Percentiles rank a stretch among this genome's conserved stretches.
Evolutionary conservation across 1,140 invertebrate species (phyloP).

Genomic region (Galleria mellonella): DNA sequence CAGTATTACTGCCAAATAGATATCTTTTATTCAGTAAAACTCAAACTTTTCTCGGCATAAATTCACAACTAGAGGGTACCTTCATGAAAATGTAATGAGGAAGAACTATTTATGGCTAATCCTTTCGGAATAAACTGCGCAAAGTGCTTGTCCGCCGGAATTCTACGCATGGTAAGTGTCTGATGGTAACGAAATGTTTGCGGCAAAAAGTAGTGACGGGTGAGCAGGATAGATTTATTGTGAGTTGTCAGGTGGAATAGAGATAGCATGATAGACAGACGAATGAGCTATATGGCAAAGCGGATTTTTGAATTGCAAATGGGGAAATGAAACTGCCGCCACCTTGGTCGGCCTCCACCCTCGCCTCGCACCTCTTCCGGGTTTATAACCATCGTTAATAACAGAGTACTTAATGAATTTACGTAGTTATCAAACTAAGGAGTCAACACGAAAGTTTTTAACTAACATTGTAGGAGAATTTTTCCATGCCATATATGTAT

Average conservation of each 20-base stretch:
- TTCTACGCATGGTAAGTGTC: conserved; percentile 51
- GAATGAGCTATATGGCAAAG: conserved; percentile 44
- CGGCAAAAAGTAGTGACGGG: conserved; percentile 39
- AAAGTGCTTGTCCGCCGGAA: conserved; percentile 40
- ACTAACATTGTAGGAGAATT: too few relatives aligned
- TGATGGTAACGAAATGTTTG: conserved; percentile 31
- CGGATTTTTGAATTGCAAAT: conserved; percentile 69
- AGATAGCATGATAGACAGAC: conserved; percentile 34
- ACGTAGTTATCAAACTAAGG: conserved; percentile 55
- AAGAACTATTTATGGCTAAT: conserved; percentile 71
- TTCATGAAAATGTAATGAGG: conserved; percentile 69
- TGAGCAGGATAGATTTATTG: conserved; percentile 29
- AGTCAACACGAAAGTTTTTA: conserved; percentile 6
- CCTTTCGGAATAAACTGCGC: conserved; percentile 64
- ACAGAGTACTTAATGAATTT: conserved; percentile 65
- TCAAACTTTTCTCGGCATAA: conserved; percentile 68
- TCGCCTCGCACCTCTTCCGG: conserved; percentile 39
- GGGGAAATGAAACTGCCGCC: conserved; percentile 55
- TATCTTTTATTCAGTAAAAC: conserved; percentile 70
- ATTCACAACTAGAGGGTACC: conserved; percentile 53
- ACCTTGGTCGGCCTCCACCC: conserved; percentile 34
- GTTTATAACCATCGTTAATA: conserved; percentile 64
- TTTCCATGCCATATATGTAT: too few relatives aligned
- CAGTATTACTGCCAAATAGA: conserved; percentile 60
- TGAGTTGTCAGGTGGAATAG: conserved; percentile 21